Base-by-base conservation (phyloP, 2,113 vertebrate species). In the Vulpes ferrilata region DNA sequence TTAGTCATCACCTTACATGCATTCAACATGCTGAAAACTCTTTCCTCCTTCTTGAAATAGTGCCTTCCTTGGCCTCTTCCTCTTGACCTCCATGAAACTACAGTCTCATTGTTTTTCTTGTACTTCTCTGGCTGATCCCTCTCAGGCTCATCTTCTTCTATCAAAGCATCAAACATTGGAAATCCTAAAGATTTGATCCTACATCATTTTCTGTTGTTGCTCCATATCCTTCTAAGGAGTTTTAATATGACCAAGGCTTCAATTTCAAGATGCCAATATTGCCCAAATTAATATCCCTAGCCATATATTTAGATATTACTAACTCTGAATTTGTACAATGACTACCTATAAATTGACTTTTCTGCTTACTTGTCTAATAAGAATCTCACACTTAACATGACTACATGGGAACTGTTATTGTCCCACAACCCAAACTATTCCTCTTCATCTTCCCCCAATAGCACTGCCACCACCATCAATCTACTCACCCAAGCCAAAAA, bases 101-200 rank as follows among this genome's bases (percentile, higher is more conserved):
- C 1, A 51, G 8, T 94, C 35, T 84, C 73, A 90, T 59, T 23
- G 5, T 76, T 97, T 95, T 80, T n/a, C 74, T 87, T 32, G 23
- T 57, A 11, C 7, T 51, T 73, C 27, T 79, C 60, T 94, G 55
- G 17, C 55, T 64, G 17, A 8, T 80, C 30, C 35, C 27, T 55
- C 59, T 95, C 35, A 71, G 11, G 65, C 20, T 90, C 25, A 87
- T 93, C 71, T 96, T 92, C 32, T 48, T 88, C 73, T 83, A 84
- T 51, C 19, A 83, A 91, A 94, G 27, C 15, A 71, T 88, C 83
- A 69, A 69, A 51, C 78, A 22, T 55, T 60, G 35, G 27, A 80
- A 73, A 80, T 23, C 51, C 55, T 69, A 59, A 91, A 69, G 30
- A 92, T 59, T 17, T 78, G 22, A 55, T 59, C 67, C 9, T 88